These are phyloP conservation scores for Ariolimax columbianus DNA, from an alignment of 2,888 invertebrate genomes.

Conservation along the genomic window DNA sequence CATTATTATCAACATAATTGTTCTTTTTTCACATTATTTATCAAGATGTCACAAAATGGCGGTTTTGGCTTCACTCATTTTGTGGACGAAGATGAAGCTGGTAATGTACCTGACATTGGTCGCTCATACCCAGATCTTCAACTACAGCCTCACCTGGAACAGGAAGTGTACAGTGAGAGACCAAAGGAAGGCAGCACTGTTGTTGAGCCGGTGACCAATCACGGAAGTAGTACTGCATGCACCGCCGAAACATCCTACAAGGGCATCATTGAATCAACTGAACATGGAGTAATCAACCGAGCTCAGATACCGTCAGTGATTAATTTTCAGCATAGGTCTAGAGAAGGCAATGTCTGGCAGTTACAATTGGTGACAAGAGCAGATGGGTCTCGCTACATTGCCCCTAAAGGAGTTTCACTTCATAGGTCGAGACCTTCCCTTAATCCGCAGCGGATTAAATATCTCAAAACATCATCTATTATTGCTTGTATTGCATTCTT, in stretches of 20 bases:
- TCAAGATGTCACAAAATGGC: slow-evolving; percentile 26
- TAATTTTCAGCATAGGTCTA: slow-evolving; percentile 40
- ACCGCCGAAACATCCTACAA: not conserved
- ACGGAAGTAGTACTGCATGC: not conserved
- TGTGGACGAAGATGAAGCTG: slow-evolving; percentile 38
- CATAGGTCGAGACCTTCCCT: slow-evolving; percentile 43
- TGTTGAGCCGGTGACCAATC: not conserved
- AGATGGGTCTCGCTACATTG: slow-evolving; percentile 46
- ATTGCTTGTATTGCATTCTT: slow-evolving; percentile 68
- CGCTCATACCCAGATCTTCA: slow-evolving; percentile 15
- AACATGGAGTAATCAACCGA: not conserved
- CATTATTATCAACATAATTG: not conserved
- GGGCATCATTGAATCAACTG: not conserved
- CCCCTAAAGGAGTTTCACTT: slow-evolving; percentile 31
- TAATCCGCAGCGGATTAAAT: slow-evolving; percentile 6
- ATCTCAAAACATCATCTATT: slow-evolving; percentile 65
- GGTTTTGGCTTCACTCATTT: slow-evolving; percentile 36
- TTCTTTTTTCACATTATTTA: not conserved
- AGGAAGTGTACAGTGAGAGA: not conserved
- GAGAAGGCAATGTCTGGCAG: slow-evolving; percentile 38
- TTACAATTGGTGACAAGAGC: slow-evolving; percentile 5
- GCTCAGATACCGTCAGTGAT: not conserved
- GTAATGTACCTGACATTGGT: slow-evolving; percentile 11
- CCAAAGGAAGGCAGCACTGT: not conserved
- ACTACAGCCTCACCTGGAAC: slow-evolving; percentile 38